Percentiles rank a stretch among this genome's conserved stretches.
These are phyloP conservation scores for Torymus auratus DNA, from an alignment of 2,888 invertebrate species.

Conservation along the genomic window DNA sequence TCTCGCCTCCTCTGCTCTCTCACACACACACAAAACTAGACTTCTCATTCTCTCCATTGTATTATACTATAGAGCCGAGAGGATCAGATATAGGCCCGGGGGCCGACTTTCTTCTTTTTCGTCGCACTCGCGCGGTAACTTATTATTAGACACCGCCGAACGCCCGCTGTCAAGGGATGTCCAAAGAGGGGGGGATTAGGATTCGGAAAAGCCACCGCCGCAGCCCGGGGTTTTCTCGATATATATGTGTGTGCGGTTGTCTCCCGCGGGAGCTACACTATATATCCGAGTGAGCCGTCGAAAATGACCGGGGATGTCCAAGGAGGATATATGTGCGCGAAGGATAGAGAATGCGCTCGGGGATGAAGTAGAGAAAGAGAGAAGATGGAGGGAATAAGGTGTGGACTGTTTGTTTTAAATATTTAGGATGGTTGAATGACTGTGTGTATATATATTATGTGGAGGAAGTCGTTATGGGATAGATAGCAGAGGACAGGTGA, in stretches of 20 bases:
- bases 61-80: not conserved
- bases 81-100: slow-evolving; percentile 29
- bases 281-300: not conserved
- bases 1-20: no score
- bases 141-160: slow-evolving; percentile 63
- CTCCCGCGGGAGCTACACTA: slow-evolving; percentile 60
- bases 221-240: slow-evolving; percentile 1
- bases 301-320: slow-evolving; percentile 36
- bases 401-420: no score
- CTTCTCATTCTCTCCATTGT: slow-evolving; percentile 30
- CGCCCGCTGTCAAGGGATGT: slow-evolving; percentile 62
- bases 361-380: not conserved
- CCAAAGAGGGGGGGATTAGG: slow-evolving; percentile 63
- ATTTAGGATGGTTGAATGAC: no score
- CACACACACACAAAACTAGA: not conserved
- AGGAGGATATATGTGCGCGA: not conserved
- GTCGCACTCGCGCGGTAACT: not conserved
- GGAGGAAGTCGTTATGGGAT: no score
- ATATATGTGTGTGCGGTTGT: slow-evolving; percentile 52
- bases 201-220: slow-evolving; percentile 58
- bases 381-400: no score
- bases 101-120: slow-evolving; percentile 27
- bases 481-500: no score
- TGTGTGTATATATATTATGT: no score
- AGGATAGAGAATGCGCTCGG: not conserved